These are phyloP conservation scores for Drosophila baimaii DNA, from an alignment of 1,140 invertebrate species.

Conservation along the genomic window DNA sequence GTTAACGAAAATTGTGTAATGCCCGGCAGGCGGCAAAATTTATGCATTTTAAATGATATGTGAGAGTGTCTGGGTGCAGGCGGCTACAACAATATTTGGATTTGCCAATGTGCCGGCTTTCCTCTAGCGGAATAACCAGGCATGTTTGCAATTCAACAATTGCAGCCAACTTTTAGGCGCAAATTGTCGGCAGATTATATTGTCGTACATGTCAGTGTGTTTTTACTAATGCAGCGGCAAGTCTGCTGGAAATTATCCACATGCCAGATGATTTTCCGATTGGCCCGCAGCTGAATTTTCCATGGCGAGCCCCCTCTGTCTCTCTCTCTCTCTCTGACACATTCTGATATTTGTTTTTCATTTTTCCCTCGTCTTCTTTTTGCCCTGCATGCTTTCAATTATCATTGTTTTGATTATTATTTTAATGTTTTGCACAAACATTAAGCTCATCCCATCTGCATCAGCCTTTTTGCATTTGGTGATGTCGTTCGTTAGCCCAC, in stretches of 20 bases:
- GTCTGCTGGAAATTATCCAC: conserved; percentile 63
- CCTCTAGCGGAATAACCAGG: conserved; percentile 38
- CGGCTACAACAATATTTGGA: conserved; percentile 42
- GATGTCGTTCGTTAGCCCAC: conserved; percentile 18
- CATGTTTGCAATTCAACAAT: conserved; percentile 59
- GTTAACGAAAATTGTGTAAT: conserved; percentile 71
- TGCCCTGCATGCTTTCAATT: conserved; percentile 51
- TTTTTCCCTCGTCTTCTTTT: conserved; percentile 23
- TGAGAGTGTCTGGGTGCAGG: conserved; percentile 45
- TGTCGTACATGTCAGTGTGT: conserved; percentile 27
- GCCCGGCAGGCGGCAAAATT: conserved; percentile 67
- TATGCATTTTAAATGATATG: conserved; percentile 75
- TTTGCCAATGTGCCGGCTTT: conserved; percentile 46
- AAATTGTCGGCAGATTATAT: conserved; percentile 72
- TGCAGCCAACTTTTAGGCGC: conserved; percentile 68
- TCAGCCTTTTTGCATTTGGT: conserved; percentile 13
- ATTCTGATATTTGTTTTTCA: conserved; percentile 50
- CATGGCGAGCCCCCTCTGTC: conserved; percentile 24
- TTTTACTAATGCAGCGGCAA: conserved; percentile 62
- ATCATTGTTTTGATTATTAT: conserved; percentile 69
- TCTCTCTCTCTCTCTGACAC: conserved; percentile 51
- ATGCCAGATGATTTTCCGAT: conserved; percentile 53
- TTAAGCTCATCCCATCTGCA: conserved; percentile 34
- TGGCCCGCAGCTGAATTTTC: conserved; percentile 39
- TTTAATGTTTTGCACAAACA: conserved; percentile 55